Conservation (phyloP, 2,113 vertebrate genomes). For the Macaca nemestrina region DNA sequence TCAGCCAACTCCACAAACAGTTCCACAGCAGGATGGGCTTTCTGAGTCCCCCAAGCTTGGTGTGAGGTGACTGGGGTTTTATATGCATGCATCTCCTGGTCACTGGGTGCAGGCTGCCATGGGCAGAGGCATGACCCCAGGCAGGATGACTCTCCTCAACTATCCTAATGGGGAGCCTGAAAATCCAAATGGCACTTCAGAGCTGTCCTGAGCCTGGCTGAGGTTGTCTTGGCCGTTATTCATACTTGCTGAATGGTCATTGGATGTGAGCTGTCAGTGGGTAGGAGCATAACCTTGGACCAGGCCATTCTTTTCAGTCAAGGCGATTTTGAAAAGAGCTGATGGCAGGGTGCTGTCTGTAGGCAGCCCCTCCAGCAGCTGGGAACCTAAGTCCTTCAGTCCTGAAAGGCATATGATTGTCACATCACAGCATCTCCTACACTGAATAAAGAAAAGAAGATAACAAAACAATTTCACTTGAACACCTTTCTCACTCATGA, state of each 20-base stretch:
- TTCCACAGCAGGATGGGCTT: not conserved
- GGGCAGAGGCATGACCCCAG: not conserved
- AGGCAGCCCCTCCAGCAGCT: not conserved
- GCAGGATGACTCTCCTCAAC: not conserved
- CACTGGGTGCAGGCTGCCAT: not conserved
- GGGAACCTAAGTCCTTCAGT: not conserved
- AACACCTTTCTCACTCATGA: not conserved
- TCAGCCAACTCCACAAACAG: not conserved
- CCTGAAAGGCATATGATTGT: not conserved
- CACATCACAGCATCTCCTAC: not conserved
- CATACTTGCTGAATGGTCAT: not conserved
- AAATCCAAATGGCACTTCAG: not conserved
- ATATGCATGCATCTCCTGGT: too few species aligned
- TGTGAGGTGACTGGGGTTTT: not conserved
- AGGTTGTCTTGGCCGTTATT: fast-evolving
- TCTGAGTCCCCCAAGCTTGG: not conserved
- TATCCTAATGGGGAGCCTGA: not conserved
- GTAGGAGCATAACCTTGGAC: not conserved
- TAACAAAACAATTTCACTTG: not conserved
- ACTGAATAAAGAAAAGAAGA: not conserved
- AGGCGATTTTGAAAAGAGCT: not conserved
- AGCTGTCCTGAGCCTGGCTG: not conserved
- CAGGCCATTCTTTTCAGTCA: not conserved
- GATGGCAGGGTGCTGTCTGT: not conserved
- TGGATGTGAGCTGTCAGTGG: not conserved